Conservation (phyloP, 2,888 invertebrate genomes). For the Schizotus pectinicornis region DNA sequence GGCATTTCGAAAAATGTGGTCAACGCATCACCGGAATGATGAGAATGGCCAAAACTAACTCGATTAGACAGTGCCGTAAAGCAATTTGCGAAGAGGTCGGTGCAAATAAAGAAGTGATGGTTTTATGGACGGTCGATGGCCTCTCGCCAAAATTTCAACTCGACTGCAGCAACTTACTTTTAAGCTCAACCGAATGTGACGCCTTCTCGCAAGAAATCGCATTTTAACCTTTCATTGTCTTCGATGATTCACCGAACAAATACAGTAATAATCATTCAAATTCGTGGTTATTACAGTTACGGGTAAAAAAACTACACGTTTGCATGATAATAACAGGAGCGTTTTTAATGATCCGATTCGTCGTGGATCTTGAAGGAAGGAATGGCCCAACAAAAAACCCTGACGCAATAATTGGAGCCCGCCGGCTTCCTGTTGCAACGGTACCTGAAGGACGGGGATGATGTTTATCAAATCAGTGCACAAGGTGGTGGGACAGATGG, state of each 20-base stretch:
- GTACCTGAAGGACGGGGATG: slow-evolving; percentile 18
- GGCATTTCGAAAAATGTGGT: too few relatives aligned
- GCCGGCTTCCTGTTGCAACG: slow-evolving; percentile 24
- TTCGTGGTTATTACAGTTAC: too few relatives aligned
- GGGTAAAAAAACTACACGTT: too few relatives aligned
- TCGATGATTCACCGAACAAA: too few relatives aligned
- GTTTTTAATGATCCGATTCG: too few relatives aligned
- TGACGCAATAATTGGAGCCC: slow-evolving; percentile 14
- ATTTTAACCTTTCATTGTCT: too few relatives aligned
- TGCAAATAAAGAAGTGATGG: slow-evolving; percentile 1
- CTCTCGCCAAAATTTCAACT: slow-evolving; percentile 5
- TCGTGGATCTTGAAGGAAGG: too few relatives aligned
- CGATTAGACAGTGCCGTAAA: slow-evolving; percentile 2
- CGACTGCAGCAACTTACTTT: slow-evolving; percentile 14
- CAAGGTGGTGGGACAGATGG: slow-evolving; percentile 38
- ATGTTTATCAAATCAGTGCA: slow-evolving; percentile 33
- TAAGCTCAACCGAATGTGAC: slow-evolving; percentile 19
- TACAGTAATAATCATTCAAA: too few relatives aligned
- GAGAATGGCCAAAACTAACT: slow-evolving; percentile 6
- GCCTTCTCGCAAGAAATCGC: neutral
- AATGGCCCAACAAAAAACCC: neutral
- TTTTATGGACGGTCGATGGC: slow-evolving; percentile 19
- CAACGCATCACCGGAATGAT: neutral
- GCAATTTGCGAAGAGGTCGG: neutral
- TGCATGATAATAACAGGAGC: too few relatives aligned